phyloP scores from a whole-genome alignment of 2,797 vertebrate genomes.

The Dallia pectoralis region DNA sequence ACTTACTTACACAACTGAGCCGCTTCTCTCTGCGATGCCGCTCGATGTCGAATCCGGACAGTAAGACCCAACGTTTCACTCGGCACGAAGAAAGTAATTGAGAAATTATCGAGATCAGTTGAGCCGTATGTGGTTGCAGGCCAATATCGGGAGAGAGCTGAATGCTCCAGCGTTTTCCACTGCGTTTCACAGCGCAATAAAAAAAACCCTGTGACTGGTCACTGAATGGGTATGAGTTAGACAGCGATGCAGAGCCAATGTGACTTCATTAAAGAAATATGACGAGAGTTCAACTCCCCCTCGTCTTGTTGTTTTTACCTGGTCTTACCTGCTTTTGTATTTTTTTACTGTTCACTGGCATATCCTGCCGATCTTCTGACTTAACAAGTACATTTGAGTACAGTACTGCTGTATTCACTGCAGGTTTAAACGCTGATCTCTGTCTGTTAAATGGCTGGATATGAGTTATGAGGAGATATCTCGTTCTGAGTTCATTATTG shows the following conservation, averaged over 20 bases:
- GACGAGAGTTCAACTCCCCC: slow-evolving; percentile 19
- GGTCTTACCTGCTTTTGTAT: neutral
- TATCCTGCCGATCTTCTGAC: neutral
- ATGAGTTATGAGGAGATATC: neutral
- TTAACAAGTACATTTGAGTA: neutral
- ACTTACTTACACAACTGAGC: slow-evolving; percentile 63
- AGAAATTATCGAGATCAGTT: slow-evolving; percentile 34
- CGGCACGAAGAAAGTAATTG: slow-evolving; percentile 24
- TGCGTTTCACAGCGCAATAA: slow-evolving; percentile 61
- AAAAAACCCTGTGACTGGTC: slow-evolving; percentile 31
- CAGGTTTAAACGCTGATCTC: neutral
- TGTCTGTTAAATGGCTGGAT: neutral
- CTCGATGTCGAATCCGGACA: too few relatives aligned
- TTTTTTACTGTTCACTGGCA: neutral
- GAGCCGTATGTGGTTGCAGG: neutral
- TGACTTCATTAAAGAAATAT: slow-evolving; percentile 58
- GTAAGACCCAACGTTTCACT: neutral
- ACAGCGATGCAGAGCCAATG: slow-evolving; percentile 37
- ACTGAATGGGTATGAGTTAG: slow-evolving; percentile 41
- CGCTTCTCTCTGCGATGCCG: slow-evolving; percentile 52
- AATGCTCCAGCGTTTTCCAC: slow-evolving; percentile 74
- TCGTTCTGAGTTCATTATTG: neutral
- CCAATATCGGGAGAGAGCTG: slow-evolving; percentile 69
- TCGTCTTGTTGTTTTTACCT: slow-evolving; percentile 6
- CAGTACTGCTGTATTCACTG: neutral